These are phyloP conservation scores for Pomatorhinus ruficollis DNA, from an alignment of 2,113 vertebrate species.

Conservation along the genomic window DNA sequence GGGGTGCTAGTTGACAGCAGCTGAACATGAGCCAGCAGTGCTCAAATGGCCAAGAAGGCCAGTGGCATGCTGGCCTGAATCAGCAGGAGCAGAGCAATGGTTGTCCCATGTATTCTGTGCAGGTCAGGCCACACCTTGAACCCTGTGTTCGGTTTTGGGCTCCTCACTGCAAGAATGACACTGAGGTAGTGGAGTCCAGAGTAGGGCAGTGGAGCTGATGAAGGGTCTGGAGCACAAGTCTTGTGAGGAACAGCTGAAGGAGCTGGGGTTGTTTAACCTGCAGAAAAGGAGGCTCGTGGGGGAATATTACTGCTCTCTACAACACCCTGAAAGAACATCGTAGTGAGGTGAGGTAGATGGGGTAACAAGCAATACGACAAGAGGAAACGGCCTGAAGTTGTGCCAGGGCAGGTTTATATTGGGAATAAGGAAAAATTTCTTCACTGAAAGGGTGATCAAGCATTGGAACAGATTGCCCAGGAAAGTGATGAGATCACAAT, in stretches of 20 bases:
- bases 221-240: background rate
- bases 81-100: background rate
- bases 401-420: background rate
- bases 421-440: background rate
- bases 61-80: background rate
- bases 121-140: background rate
- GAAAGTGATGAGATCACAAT: background rate
- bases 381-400: background rate
- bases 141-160: background rate
- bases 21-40: background rate
- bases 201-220: accelerated
- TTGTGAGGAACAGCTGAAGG: background rate
- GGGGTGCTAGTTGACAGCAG: background rate
- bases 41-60: background rate
- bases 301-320: background rate
- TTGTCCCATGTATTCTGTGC: background rate
- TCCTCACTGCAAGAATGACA: background rate
- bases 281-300: background rate
- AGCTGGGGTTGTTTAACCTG: background rate
- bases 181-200: background rate
- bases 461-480: background rate
- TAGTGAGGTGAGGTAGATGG: background rate
- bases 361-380: background rate
- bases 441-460: background rate
- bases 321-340: background rate